Percentiles rank a stretch among this genome's conserved stretches.
Evolutionary conservation across 2,113 vertebrate genomes (phyloP).

Genomic region (Candoia aspera): DNA sequence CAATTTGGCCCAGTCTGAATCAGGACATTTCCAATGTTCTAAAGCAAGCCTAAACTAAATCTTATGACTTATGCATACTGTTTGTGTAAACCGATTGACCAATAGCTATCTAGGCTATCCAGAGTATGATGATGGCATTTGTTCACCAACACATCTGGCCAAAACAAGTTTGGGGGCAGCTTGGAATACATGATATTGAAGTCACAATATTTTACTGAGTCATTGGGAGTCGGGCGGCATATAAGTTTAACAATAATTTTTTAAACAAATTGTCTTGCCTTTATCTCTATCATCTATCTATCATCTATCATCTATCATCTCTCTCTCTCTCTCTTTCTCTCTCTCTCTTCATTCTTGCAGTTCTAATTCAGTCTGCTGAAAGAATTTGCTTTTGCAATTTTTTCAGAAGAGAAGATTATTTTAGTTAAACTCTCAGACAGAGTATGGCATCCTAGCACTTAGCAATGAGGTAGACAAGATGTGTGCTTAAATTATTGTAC

Average conservation of each 20-base stretch:
- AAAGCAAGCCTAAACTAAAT: background rate
- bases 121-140: background rate
- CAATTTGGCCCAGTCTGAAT: too few relatives aligned
- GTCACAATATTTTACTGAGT: background rate
- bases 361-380: background rate
- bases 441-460: background rate
- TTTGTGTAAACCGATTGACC: background rate
- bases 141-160: background rate
- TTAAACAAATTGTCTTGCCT: too few relatives aligned
- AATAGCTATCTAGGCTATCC: background rate
- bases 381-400: background rate
- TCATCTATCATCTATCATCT: too few relatives aligned
- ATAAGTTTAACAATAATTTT: too few relatives aligned
- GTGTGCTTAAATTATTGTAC: background rate
- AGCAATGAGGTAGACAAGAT: background rate
- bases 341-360: background rate
- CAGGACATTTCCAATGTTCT: background rate
- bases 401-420: background rate
- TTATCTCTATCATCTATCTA: too few relatives aligned
- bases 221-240: too few relatives aligned
- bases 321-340: too few relatives aligned
- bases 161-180: background rate
- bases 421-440: background rate
- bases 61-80: background rate
- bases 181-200: background rate